Base-by-base conservation (phyloP, 1,140 invertebrate genomes). In the Conus betulinus region DNA sequence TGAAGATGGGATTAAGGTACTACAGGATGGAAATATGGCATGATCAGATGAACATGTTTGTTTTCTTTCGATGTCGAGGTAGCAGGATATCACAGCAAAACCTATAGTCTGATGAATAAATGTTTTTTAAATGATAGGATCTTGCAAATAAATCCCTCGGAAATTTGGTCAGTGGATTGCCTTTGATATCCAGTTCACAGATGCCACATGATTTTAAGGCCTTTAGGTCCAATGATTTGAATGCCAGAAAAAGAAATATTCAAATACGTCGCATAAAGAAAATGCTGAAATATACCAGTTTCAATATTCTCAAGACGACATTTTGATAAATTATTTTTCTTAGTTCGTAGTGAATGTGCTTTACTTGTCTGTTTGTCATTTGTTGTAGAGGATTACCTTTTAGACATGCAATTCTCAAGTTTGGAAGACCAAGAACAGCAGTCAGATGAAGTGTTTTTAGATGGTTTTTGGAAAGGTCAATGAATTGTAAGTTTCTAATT, bases 21-120 rank as follows among this genome's bases (percentile, higher is more conserved):
- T 83, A 79, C 91, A 92, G 10, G 91, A 92, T 8, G 90, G 90
- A 63, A 92, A 82, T 71, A 88, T 84, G 55, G 88, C 90, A 11
- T 60, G 23, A 23, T 84, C 87, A 0, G 91, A 84, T 15, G 60
- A 81, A 76, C 91, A 92, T 5, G 89, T 89, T n/a, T 55, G 90
- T 85, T 5, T 5, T 15, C 17, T 76, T 74, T 10, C 84, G 76
- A 17, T n/a, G 55, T 20, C 76, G 51, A 5, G 87, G 86, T 2
- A 71, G 76, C 23, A 85, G 20, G 13, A 11, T 71, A 1, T 71
- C 67, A 4, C 67, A 71, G 67, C 67, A 39, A 39, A 71, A 23
- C 39, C 63, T 87, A 71, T 87, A 91, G 13, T 86, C 84, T 17
- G 91, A 89, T 2, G 89, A 83, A 23, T 79, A 25, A 13, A 92